Evolutionary conservation across 2,797 vertebrate species (phyloP).

Genomic region (Myotis pilosus): DNA sequence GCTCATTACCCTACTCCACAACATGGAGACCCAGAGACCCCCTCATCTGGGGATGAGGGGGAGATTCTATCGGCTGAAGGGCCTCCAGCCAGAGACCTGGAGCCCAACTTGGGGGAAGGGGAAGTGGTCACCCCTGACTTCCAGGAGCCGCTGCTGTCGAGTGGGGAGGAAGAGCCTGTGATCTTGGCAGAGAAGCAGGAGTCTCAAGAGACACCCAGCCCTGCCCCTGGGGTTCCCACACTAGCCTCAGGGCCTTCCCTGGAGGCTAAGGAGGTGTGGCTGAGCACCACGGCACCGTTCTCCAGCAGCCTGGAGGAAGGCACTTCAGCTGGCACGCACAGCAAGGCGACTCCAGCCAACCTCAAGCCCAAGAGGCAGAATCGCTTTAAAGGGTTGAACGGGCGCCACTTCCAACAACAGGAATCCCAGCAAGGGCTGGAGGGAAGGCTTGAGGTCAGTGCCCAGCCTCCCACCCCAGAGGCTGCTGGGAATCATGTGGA

Average conservation of each 20-base stretch:
- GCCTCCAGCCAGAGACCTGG: neutral
- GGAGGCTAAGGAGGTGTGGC: neutral
- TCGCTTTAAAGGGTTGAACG: conserved; percentile 74
- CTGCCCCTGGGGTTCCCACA: neutral
- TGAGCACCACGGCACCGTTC: neutral
- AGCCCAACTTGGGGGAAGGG: neutral
- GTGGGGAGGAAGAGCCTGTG: conserved; percentile 63
- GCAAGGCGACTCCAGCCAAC: neutral
- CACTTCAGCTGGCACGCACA: fast-evolving
- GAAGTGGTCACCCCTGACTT: neutral
- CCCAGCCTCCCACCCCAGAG: neutral
- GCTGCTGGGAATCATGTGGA: conserved; percentile 32
- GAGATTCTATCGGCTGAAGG: conserved; percentile 70
- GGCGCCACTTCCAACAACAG: conserved; percentile 81
- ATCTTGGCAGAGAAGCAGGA: neutral
- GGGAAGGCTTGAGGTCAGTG: neutral
- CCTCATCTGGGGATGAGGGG: conserved; percentile 60
- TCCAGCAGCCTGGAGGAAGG: neutral
- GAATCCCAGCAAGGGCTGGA: neutral
- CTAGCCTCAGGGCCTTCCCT: neutral
- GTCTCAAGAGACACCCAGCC: neutral
- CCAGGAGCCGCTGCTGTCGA: conserved; percentile 64
- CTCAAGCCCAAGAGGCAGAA: neutral
- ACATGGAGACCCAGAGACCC: conserved; percentile 62
- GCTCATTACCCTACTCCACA: conserved; percentile 69